These are phyloP conservation scores for Trinorchestia longiramus DNA, from an alignment of 1,140 invertebrate species.

Conservation along the genomic window DNA sequence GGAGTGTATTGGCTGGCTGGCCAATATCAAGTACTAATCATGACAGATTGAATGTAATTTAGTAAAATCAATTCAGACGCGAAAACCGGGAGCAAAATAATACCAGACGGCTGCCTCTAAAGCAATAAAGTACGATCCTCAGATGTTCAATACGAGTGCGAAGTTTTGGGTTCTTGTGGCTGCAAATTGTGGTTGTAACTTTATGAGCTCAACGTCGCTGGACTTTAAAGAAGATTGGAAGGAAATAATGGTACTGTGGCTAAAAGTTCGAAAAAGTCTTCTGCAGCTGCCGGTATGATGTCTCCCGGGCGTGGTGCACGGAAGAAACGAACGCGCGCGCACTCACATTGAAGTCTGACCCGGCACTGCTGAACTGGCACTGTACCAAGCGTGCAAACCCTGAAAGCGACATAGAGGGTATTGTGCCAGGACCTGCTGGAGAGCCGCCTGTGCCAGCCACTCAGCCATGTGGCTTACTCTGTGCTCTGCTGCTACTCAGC, in stretches of 20 bases:
- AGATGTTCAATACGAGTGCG: background rate
- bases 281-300: background rate
- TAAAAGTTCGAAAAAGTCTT: background rate
- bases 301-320: slow-evolving; percentile 13
- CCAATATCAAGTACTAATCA: background rate
- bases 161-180: background rate
- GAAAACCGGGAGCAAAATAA: background rate
- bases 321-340: background rate
- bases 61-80: background rate
- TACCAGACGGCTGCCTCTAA: background rate
- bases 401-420: background rate
- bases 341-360: background rate
- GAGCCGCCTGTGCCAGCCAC: background rate
- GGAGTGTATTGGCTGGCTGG: background rate
- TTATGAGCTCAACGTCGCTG: background rate
- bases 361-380: slow-evolving; percentile 43
- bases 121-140: background rate
- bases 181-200: background rate
- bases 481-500: background rate
- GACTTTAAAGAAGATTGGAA: background rate
- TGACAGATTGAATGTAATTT: background rate
- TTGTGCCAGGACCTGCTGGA: background rate
- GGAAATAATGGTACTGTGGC: background rate
- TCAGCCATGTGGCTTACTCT: background rate
- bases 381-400: slow-evolving; percentile 18